These are phyloP conservation scores for Gambusia holbrooki DNA, from an alignment of 2,113 vertebrate genomes.

Conservation along the genomic window DNA sequence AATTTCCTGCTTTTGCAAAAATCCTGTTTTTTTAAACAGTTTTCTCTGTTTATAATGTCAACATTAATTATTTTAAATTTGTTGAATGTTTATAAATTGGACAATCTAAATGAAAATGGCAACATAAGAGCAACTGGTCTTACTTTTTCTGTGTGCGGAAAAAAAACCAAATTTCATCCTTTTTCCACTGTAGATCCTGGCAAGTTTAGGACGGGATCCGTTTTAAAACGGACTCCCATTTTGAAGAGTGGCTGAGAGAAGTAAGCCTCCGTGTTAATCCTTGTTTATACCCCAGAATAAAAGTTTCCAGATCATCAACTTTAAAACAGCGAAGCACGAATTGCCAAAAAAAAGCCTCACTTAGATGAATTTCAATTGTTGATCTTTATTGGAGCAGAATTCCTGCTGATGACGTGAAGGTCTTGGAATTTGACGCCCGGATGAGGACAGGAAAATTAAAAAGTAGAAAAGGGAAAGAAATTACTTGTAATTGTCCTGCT, in stretches of 20 bases:
- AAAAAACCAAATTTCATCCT: background rate
- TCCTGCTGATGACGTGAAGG: too few relatives aligned
- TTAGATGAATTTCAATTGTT: background rate
- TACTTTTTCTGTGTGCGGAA: background rate
- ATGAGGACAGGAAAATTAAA: too few relatives aligned
- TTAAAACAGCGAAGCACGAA: too few relatives aligned
- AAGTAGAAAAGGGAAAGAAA: too few relatives aligned
- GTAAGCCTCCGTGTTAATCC: too few relatives aligned
- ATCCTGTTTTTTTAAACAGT: background rate
- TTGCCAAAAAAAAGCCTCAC: background rate
- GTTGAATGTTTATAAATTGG: too few relatives aligned
- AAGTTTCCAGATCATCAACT: background rate
- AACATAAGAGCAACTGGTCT: background rate
- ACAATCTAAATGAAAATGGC: background rate
- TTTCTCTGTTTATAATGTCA: too few relatives aligned
- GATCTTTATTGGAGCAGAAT: background rate
- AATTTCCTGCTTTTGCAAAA: background rate
- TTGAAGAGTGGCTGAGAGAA: background rate
- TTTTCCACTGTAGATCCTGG: background rate
- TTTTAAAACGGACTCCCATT: background rate
- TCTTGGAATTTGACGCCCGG: background rate
- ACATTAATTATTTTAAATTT: too few relatives aligned
- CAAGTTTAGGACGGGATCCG: background rate
- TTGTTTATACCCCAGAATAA: background rate
- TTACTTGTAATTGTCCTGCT: too few relatives aligned